Evolutionary conservation across 2,113 vertebrate species (phyloP).

Genomic region (Leuciscus idus): DNA sequence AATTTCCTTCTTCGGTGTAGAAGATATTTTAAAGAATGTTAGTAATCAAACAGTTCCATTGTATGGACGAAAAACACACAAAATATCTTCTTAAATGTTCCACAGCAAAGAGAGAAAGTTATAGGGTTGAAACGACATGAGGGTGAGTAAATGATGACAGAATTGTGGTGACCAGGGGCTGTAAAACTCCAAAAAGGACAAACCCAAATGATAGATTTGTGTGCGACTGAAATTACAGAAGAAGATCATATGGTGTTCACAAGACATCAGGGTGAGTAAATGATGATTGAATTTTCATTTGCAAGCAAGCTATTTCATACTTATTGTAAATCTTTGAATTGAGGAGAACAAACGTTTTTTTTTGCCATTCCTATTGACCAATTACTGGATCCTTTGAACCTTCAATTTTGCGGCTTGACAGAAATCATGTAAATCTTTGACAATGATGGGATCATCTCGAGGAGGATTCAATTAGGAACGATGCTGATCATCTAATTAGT

Average conservation of each 20-base stretch:
- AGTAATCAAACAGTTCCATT: background rate
- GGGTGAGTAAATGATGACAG: background rate
- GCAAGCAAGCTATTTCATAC: background rate
- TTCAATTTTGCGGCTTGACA: background rate
- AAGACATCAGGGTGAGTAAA: background rate
- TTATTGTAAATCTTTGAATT: background rate
- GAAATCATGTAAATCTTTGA: slow-evolving; percentile 1
- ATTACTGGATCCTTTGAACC: background rate
- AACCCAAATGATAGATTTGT: slow-evolving; percentile 3
- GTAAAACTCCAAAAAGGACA: slow-evolving; percentile 4
- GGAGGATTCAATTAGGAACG: slow-evolving; percentile 19
- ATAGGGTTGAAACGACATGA: background rate
- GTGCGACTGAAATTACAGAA: background rate
- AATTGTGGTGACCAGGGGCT: background rate
- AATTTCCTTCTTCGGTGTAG: background rate
- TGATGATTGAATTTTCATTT: background rate
- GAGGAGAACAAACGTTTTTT: background rate
- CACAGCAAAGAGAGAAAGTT: background rate
- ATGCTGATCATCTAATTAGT: slow-evolving; percentile 29
- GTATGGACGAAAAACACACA: background rate
- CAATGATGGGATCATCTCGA: slow-evolving; percentile 13
- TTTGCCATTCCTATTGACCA: background rate
- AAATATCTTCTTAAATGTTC: background rate
- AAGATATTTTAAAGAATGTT: background rate
- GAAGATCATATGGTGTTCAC: background rate